A percentile compares a stretch with the other conserved stretches of the same genome.
These are phyloP conservation scores for Venturia canescens DNA, from an alignment of 1,140 invertebrate genomes.

Conservation along the genomic window DNA sequence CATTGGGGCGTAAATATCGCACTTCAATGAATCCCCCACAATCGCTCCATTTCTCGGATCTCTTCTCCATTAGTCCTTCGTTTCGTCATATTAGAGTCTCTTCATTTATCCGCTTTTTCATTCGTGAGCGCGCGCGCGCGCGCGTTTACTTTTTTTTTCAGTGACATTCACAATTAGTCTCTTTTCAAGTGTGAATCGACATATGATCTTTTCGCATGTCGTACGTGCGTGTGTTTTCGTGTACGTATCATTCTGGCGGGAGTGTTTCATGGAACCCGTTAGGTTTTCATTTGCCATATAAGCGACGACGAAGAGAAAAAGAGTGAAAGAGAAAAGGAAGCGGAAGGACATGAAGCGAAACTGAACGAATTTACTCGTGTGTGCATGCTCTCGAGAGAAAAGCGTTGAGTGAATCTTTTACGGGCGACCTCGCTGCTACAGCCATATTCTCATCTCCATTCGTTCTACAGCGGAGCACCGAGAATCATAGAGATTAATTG, in stretches of 20 bases:
- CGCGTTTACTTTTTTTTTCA: conserved; percentile 29
- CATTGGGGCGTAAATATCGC: background rate
- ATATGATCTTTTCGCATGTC: conserved; percentile 9
- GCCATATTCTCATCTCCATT: conserved; percentile 40
- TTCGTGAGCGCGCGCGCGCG: background rate
- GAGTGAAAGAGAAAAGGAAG: background rate
- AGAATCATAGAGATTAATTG: conserved; percentile 42
- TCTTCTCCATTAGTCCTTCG: conserved; percentile 16
- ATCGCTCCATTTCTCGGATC: conserved; percentile 12
- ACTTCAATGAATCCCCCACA: conserved; percentile 4
- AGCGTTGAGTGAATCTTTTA: conserved; percentile 30
- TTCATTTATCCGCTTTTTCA: conserved; percentile 41
- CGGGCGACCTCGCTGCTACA: conserved; percentile 22
- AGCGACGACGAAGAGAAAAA: no score
- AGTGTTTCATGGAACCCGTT: background rate
- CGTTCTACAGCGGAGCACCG: background rate
- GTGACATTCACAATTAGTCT: conserved; percentile 51
- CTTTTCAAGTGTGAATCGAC: conserved; percentile 49
- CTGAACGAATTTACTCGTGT: conserved; percentile 35
- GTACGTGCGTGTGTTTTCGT: conserved; percentile 25
- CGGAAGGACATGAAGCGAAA: background rate
- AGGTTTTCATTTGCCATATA: conserved; percentile 18
- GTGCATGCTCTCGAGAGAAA: conserved; percentile 32
- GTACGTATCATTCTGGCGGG: conserved; percentile 21
- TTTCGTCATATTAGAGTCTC: background rate